phyloP scores from a whole-genome alignment of 2,888 invertebrate species.

The Caenorhabditis angaria region DNA sequence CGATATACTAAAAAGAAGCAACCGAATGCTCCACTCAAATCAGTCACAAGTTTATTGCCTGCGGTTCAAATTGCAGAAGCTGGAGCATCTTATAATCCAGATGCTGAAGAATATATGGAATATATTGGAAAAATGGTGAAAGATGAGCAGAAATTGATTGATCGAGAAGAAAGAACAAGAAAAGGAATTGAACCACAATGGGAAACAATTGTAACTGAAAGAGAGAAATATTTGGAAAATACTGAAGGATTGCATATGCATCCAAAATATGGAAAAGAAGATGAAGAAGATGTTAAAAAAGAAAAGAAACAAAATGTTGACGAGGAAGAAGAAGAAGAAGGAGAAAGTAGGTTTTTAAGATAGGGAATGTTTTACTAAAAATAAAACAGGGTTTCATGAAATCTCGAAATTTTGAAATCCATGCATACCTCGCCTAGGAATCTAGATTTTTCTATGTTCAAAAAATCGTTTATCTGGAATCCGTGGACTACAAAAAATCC shows the following conservation, averaged over 20 bases:
- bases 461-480: too few species aligned
- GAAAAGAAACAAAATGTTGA: constrained; percentile 3
- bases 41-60: constrained; percentile 41
- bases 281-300: constrained; percentile 20
- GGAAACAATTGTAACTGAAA: constrained; percentile 31
- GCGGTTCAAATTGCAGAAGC: constrained; percentile 36
- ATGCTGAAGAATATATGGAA: constrained; percentile 40
- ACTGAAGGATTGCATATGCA: constrained; percentile 43
- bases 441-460: too few species aligned
- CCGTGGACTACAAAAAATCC: too few species aligned
- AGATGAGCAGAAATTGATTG: constrained; percentile 42
- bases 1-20: constrained; percentile 42
- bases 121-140: constrained; percentile 38
- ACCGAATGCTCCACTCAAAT: constrained; percentile 32
- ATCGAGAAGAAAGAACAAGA: constrained; percentile 24
- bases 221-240: constrained; percentile 40
- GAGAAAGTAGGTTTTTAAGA: not conserved
- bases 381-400: too few species aligned
- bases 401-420: too few species aligned
- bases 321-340: constrained; percentile 7
- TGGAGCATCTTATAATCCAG: constrained; percentile 56
- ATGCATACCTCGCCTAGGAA: too few species aligned
- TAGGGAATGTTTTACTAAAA: too few species aligned
- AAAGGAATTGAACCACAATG: constrained; percentile 39
- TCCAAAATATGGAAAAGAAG: constrained; percentile 31